Evolutionary conservation across 2,797 vertebrate genomes (phyloP), one percentile per base, ranked within the genome.

Genomic region (Orestias chungarensis): DNA sequence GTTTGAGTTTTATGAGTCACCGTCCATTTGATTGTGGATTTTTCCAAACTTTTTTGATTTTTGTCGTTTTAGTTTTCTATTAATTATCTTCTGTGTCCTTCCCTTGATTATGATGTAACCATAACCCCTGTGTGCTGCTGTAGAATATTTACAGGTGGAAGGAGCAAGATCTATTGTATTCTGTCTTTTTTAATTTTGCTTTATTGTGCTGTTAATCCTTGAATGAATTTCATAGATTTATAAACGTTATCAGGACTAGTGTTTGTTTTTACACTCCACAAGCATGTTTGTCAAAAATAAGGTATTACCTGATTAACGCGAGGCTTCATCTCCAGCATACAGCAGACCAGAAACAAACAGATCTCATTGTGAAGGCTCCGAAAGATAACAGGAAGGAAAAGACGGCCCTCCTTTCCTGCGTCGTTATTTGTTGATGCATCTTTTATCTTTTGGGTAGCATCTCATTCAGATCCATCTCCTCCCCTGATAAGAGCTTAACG

Each of bases 371-470:
- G 1, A 61, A 46, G 46, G 55, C 73, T 27, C 61, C 77, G 79
- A 77, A 76, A 87, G 92, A 93, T 91, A 92, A 88, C 88, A 91
- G 92, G 92, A 89, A 91, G 87, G 90, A 91, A 62, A 89, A 90
- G 92, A 92, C 82, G 87, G 77, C 52, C 68, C 83, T 86, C 68
- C 81, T 81, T 89, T 90, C 87, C 88, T 73, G 74, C 31, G 52
- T 74, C 55, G 75, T 81, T 93, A 86, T 92, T 93, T 93, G 86
- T 89, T 91, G 86, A 88, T 87, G 40, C 83, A 71, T 81, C 73
- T 86, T 92, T 93, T 94, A 94, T 95, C 93, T 93, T 81, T 88
- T 71, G 82, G 86, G 86, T 90, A 83, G 83, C 82, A 91, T 92
- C 89, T 88, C 59, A 29, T 57, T 65, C 66, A 82, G 82, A 81